Conservation (phyloP, 2,113 vertebrate species). For the Hydrolagus affinis region DNA sequence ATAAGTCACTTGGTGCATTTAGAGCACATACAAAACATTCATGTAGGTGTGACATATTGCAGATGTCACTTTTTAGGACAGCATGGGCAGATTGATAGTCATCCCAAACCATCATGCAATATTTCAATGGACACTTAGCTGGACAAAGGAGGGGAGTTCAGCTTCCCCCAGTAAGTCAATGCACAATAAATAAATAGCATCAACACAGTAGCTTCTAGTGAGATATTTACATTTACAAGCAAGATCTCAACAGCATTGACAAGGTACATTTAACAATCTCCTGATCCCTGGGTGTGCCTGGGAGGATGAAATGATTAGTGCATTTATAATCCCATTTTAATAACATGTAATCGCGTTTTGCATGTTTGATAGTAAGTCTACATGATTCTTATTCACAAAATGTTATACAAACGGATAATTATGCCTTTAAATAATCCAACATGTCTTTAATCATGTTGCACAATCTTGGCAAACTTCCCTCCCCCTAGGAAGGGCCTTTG, state of each 20-base stretch:
- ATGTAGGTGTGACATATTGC: not conserved
- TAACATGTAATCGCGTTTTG: slow-evolving; percentile 74
- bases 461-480: not conserved
- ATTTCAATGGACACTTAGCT: not conserved
- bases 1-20: not conserved
- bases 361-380: slow-evolving; percentile 59
- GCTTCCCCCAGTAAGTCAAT: not conserved
- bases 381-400: slow-evolving; percentile 48
- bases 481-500: not conserved
- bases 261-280: not conserved
- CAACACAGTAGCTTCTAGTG: not conserved
- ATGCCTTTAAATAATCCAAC: slow-evolving; percentile 1
- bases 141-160: no score
- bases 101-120: no score
- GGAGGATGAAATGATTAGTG: slow-evolving; percentile 74
- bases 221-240: not conserved
- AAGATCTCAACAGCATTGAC: not conserved
- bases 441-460: slow-evolving; percentile 8
- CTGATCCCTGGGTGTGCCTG: slow-evolving; percentile 55
- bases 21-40: not conserved
- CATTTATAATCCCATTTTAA: slow-evolving; percentile 73
- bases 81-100: not conserved
- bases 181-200: not conserved
- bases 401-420: slow-evolving; percentile 16
- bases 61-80: not conserved